Percentiles rank a stretch among this genome's conserved stretches.
Evolutionary conservation across 2,888 invertebrate genomes (phyloP).

Genomic region (Stegophylla sp.): DNA sequence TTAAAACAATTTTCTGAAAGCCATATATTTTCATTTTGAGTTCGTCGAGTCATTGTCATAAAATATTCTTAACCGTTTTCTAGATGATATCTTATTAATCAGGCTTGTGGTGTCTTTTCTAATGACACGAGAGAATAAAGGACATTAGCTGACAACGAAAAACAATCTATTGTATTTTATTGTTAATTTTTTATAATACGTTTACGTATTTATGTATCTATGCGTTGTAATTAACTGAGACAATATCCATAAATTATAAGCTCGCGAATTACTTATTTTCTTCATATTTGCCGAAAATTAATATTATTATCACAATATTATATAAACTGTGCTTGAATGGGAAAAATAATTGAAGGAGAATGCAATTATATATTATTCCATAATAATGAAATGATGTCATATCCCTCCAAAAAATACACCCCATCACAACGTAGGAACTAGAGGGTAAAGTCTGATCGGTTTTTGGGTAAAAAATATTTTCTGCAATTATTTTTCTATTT

Average conservation of each 20-base stretch:
- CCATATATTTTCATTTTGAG: conserved; percentile 21
- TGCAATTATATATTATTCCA: too few relatives aligned
- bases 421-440: too few relatives aligned
- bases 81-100: conserved; percentile 31
- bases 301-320: too few relatives aligned
- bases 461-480: too few relatives aligned
- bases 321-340: too few relatives aligned
- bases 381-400: too few relatives aligned
- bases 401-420: too few relatives aligned
- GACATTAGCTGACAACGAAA: conserved; percentile 40
- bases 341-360: too few relatives aligned
- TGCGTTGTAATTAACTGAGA: neutral
- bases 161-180: conserved; percentile 23
- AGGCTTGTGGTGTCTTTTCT: neutral
- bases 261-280: neutral
- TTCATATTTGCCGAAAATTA: neutral
- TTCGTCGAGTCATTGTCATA: neutral
- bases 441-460: too few relatives aligned
- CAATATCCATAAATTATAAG: conserved; percentile 16
- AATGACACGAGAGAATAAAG: conserved; percentile 12
- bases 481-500: too few relatives aligned
- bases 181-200: conserved; percentile 2
- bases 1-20: neutral
- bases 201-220: neutral
- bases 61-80: conserved; percentile 8